Percentiles rank a stretch among this genome's conserved stretches.
Evolutionary conservation across 2,888 invertebrate genomes (phyloP).

Genomic region (Caenorhabditis auriculariae): DNA sequence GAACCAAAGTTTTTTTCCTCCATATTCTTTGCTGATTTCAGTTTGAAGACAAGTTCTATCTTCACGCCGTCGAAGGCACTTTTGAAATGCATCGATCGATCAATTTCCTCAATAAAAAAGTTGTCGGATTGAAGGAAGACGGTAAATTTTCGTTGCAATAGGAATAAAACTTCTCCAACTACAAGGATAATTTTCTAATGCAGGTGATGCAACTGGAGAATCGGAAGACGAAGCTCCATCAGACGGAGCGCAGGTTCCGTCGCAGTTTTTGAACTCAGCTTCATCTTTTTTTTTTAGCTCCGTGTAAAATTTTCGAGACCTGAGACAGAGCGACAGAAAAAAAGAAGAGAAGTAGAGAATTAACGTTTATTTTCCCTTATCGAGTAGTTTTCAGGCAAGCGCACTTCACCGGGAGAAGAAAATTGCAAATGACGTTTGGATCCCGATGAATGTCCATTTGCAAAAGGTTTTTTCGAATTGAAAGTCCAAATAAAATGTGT

Average conservation of each 20-base stretch:
- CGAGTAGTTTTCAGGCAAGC: too few relatives aligned
- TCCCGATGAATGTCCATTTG: constrained; percentile 33
- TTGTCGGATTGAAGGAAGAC: constrained; percentile 12
- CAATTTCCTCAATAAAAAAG: constrained; percentile 9
- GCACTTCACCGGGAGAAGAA: constrained; percentile 35
- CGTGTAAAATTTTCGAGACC: constrained; percentile 39
- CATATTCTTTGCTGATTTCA: background rate
- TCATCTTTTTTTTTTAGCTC: constrained; percentile 11
- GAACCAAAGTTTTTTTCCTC: constrained; percentile 1
- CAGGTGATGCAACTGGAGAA: constrained; percentile 4
- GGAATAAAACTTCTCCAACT: background rate
- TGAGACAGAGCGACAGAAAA: constrained; percentile 43
- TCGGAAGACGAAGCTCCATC: constrained; percentile 7
- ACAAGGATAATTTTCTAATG: background rate
- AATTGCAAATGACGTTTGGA: constrained; percentile 39
- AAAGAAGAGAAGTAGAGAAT: constrained; percentile 37
- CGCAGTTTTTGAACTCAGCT: too few relatives aligned
- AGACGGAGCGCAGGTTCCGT: too few relatives aligned
- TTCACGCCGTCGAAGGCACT: constrained; percentile 25
- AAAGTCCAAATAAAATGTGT: background rate
- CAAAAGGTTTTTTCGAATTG: constrained; percentile 7
- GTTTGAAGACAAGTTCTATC: constrained; percentile 16
- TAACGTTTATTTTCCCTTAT: too few relatives aligned
- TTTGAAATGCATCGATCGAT: constrained; percentile 38
- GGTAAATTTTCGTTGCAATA: background rate